phyloP scores from a whole-genome alignment of 2,113 vertebrate species.

The Synodontis membranacea region DNA sequence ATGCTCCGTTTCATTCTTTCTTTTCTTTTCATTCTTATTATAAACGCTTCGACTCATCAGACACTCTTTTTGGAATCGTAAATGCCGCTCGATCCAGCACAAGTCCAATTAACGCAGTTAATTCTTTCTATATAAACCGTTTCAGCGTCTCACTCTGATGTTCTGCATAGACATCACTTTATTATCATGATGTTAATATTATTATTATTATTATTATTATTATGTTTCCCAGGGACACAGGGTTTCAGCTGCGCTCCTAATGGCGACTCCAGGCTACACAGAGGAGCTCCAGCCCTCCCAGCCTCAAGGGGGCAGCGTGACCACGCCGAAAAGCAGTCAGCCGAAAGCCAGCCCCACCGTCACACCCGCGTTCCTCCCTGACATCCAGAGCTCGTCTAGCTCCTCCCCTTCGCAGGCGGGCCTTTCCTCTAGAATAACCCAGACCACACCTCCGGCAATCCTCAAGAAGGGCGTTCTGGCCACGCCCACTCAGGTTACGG shows the following conservation, averaged over 20 bases:
- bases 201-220: conserved; percentile 20
- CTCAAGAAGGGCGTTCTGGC: conserved; percentile 72
- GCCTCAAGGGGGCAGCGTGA: conserved; percentile 71
- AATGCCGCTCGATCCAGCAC: neutral
- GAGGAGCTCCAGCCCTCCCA: conserved; percentile 81
- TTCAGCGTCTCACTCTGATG: neutral
- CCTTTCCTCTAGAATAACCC: conserved; percentile 60
- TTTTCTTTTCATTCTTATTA: no score
- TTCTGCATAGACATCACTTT: neutral
- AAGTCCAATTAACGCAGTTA: neutral
- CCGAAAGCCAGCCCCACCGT: conserved; percentile 59
- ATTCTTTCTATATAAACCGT: neutral
- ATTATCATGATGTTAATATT: no score
- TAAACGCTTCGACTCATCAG: neutral
- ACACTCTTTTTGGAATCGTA: neutral
- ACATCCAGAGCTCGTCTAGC: conserved; percentile 69
- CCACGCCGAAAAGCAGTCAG: conserved; percentile 69
- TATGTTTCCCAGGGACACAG: conserved; percentile 53
- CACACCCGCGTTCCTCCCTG: conserved; percentile 75
- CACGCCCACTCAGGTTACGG: conserved; percentile 63
- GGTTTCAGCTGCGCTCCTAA: conserved; percentile 70
- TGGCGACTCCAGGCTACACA: conserved; percentile 87
- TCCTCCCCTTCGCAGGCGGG: conserved; percentile 58
- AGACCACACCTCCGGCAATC: conserved; percentile 56
- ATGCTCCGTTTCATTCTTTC: neutral